Base-by-base conservation (phyloP, 2,113 vertebrate species). In the Grammomys dolichurus region DNA sequence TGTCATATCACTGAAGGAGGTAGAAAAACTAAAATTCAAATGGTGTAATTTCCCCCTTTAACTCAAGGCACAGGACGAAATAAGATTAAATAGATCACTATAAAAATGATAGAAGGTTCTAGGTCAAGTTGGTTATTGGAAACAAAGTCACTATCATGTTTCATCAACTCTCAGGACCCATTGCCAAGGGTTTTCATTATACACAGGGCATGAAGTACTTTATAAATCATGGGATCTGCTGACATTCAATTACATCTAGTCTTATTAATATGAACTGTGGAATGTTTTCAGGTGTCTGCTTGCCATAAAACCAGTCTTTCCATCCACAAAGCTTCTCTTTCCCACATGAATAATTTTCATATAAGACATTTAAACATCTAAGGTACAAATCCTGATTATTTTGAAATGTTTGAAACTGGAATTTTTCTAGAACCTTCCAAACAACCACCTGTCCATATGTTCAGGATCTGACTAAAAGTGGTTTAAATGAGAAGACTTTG, bases 161-260 rank as follows among this genome's bases (percentile, higher is more conserved):
- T 97, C 0, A 58, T 97, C 97, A 98, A 98, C 84, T 95, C 97
- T 94, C 97, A 95, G 97, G 89, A 97, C 95, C 2, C n/a, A 91
- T n/a, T 33, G 94, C 96, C 97, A 98, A 98, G 95, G 87, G 91
- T 98, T 98, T 98, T 98, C 97, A 98, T 98, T 97, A 97, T 96
- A 96, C 36, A 96, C 97, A 95, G 86, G n/a, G 58, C 95, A 91
- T 69, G 72, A 97, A 98, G 82, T 89, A 98, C 98, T 98, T 98
- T 98, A 98, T 98, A 98, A 98, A 98, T 98, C 98, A 98, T 96
- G 94, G 33, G 97, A 98, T 98, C 95, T 97, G 88, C 89, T 98
- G 98, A 98, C 98, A 98, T 3, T 90, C 97, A 98, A 98, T 98
- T 99, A 98, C 95, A 98, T 96, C 97, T 89, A 96, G 90, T 90